Base-by-base conservation (phyloP, 2,888 invertebrate genomes). In the Syrista parreyssii region DNA sequence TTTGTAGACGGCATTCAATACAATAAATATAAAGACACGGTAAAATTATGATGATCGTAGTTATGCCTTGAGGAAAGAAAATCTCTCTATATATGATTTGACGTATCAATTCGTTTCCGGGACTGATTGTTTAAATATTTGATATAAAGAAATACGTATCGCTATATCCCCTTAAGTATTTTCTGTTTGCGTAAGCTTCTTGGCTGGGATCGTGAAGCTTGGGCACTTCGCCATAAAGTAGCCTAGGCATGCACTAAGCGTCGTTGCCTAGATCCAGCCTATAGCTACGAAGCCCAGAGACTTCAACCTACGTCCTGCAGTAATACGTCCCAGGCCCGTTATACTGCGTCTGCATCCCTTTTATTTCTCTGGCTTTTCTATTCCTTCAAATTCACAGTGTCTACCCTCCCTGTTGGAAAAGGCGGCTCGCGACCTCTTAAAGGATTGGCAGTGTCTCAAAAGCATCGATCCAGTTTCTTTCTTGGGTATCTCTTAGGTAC, bases 381-480 rank as follows among this genome's bases (percentile, higher is more conserved):
- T 85, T 85, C 80, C 80, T 79, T 84, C 82, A 83, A 84, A 83
- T 80, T 81, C 80, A 78, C 80, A 80, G 81, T 84, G 75, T 74
- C 34, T 72, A 35, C 71, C 71, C 34, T 55, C 9, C 55, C 32
- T 11, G 55, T 55, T 55, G 71, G 30, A 23, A 11, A 23, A 71
- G 34, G 34, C 71, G 71, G 71, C 75, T 55, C 76, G 68, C 34
- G 74, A 78, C 75, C 77, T 78, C 78, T 76, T 81, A 81, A 68
- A 79, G 81, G 78, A 82, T 76, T 87, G 88, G 86, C 88, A 86
- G 79, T 81, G 83, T 83, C 83, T 87, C 86, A 87, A 86, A 84
- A 85, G 81, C 81, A 55, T 77, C 79, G 75, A 68, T 73, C 31
- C 75, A 34, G 73, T 74, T 74, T 69, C 75, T 73, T 55, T 76